Evolutionary conservation across 2,113 vertebrate species (phyloP).

Genomic region (Strigops habroptila): DNA sequence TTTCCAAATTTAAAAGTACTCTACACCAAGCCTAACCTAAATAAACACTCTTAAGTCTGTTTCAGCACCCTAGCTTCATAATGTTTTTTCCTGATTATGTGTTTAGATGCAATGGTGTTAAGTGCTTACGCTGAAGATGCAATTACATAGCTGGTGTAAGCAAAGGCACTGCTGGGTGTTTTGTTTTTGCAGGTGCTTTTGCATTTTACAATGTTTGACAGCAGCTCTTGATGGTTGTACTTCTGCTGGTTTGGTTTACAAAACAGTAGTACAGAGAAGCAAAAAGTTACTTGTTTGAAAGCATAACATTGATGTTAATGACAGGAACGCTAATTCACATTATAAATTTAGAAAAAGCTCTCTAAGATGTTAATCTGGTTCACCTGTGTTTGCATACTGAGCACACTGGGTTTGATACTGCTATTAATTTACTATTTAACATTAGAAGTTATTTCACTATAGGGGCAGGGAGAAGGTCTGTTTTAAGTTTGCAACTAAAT

Average conservation of each 20-base stretch:
- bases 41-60: neutral
- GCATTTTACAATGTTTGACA: neutral
- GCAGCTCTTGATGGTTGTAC: neutral
- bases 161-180: neutral
- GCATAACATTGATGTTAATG: neutral
- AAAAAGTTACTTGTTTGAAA: neutral
- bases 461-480: neutral
- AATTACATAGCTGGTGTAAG: too few relatives aligned
- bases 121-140: accelerated
- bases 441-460: neutral
- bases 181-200: neutral
- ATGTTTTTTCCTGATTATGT: neutral
- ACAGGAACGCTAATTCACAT: neutral
- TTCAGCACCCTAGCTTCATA: neutral
- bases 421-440: neutral
- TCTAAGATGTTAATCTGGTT: neutral
- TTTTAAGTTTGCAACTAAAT: neutral
- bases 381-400: neutral
- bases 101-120: neutral
- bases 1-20: neutral
- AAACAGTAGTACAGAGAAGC: neutral
- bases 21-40: neutral
- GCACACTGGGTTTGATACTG: neutral
- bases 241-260: neutral
- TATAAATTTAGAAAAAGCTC: neutral